Conservation (phyloP, 2,113 vertebrate species). For the Hippoglossus stenolepis region DNA sequence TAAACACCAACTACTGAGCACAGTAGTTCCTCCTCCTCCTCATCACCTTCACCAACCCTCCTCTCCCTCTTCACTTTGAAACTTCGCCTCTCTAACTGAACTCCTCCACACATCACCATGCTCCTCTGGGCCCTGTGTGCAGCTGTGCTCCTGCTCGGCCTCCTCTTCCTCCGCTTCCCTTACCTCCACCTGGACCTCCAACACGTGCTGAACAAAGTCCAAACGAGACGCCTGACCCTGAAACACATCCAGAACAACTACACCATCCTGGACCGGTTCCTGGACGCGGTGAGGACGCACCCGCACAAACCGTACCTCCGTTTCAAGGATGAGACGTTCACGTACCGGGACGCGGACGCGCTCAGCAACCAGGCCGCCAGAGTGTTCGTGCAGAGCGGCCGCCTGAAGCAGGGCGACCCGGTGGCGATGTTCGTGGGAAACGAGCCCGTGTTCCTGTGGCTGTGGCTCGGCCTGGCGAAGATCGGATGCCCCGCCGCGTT, state of each 20-base stretch:
- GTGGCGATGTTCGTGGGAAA: conserved; percentile 82
- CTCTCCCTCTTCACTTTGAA: not conserved
- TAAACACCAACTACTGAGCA: too few relatives aligned
- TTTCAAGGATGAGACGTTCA: conserved; percentile 71
- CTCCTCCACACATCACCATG: not conserved
- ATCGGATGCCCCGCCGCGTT: conserved; percentile 80
- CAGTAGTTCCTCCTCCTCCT: too few relatives aligned
- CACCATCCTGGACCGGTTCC: conserved; percentile 75
- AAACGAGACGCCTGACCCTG: rapidly evolving
- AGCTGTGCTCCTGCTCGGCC: not conserved
- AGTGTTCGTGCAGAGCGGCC: conserved; percentile 52
- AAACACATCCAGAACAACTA: conserved; percentile 35
- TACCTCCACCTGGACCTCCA: conserved; percentile 68
- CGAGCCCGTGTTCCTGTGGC: conserved; percentile 79
- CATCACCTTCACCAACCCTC: not conserved
- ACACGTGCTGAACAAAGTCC: not conserved
- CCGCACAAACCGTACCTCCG: conserved; percentile 75
- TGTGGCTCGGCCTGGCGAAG: conserved; percentile 81
- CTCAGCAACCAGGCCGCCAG: conserved; percentile 75
- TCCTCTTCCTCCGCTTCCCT: conserved; percentile 40
- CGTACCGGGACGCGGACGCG: conserved; percentile 76
- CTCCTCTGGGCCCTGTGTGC: not conserved
- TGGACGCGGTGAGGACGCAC: conserved; percentile 58
- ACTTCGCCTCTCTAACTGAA: not conserved
- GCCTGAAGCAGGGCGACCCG: conserved; percentile 63